Evolutionary conservation across 2,113 vertebrate genomes (phyloP), one percentile per base, ranked within the genome.

Genomic region (Limanda limanda): DNA sequence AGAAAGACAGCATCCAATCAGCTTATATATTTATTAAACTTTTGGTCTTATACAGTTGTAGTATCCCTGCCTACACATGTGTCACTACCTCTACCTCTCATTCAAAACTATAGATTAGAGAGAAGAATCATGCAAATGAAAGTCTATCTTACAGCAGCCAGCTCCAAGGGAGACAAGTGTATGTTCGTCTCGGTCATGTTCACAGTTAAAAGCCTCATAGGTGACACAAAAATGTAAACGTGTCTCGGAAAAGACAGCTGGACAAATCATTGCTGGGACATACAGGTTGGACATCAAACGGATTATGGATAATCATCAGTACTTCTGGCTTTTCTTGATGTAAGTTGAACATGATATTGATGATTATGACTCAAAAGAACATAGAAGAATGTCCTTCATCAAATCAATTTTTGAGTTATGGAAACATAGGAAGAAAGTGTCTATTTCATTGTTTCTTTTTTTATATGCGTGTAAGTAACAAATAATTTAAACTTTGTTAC

Each of bases 51-150:
- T 13, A 4, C 25, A 27, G 25, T 27, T 27, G 25, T 27, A 13
- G 55, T 56, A 10, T 57, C 1, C 13, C 56, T 17, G 13, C 23
- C 24, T 14, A 23, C 18, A 57, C n/a, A 57, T 6, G 58, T 58
- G 7, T 42, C 31, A 21, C 40, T 60, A 63, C 9, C 20, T n/a
- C 51, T 48, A 15, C 15, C 31, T 31, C 31, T 61, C 45, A 48
- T 45, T 72, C 8, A 12, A 55, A 63, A 56, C 70, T 11, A 12
- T 54, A 79, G 83, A 85, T 85, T 74, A 83, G 24, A 62, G 27
- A 59, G 37, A 61, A 67, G 12, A 76, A 74, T 37, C 51, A 89
- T 90, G 88, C 82, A 92, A 92, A 92, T 87, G 2, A 55, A 8
- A 10, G 1, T 63, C 35, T 71, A 86, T 83, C 86, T 78, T 12